Base-by-base conservation (phyloP, 1,140 invertebrate species). In the Heliconius nattereri region DNA sequence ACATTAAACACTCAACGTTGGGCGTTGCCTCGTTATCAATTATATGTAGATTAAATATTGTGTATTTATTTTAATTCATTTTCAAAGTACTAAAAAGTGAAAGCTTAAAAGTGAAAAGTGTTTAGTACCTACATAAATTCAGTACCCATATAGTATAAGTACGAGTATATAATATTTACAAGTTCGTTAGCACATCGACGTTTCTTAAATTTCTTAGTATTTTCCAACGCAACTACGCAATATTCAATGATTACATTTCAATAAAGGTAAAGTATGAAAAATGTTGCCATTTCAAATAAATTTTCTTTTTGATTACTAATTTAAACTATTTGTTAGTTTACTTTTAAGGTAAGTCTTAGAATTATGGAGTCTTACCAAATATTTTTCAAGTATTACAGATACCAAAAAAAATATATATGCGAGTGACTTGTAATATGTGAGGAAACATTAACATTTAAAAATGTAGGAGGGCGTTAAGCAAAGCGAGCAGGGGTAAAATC, bases 131-230 rank as follows among this genome's bases (percentile, higher is more conserved):
- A 60, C 2, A 60, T 60, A 66, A 66, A 66, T 66, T 29, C 13
- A 16, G 23, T 2, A 29, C 6, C 23, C 60, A 29, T 29, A 66
- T 66, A 26, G 20, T 29, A 66, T n/a, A 40, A 11, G 40, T 45
- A 45, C 5, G 5, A 13, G 40, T 45, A 66, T 66, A 29, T 19
- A 66, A 29, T 29, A 29, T 66, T 66, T 29, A 13, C 60, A 66
- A 66, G 60, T 16, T 66, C 23, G 60, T 66, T 66, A 66, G 20
- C 60, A 16, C 60, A 26, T 66, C 9, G 23, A 66, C 23, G 23
- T 66, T 29, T 66, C 60, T 66, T 66, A 66, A 66, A 66, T 66
- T 66, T 66, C 60, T 66, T 66, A 16, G 60, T 66, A 66, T 66
- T 26, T 66, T 66, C 57, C 23, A 66, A n/a, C 2, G 60, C 26